Conservation (phyloP, 2,797 vertebrate genomes). For the Melanotaenia boesemani region DNA sequence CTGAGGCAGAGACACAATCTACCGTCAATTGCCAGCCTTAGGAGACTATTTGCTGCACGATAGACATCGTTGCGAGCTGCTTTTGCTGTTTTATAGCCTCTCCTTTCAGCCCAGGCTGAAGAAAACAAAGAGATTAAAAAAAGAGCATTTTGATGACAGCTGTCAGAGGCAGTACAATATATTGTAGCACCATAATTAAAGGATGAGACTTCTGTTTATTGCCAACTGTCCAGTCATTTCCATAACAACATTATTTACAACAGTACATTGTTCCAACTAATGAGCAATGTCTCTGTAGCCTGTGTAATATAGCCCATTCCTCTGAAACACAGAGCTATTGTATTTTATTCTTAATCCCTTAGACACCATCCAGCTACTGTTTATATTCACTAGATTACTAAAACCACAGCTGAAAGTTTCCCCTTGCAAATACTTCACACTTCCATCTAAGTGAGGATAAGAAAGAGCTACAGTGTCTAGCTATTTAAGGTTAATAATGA, state of each 20-base stretch:
- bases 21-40: conserved; percentile 90
- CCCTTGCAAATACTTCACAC: not conserved
- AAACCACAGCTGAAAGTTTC: conserved; percentile 2
- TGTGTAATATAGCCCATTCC: not conserved
- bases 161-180: conserved; percentile 2
- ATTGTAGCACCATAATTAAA: conserved; percentile 7
- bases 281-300: not conserved
- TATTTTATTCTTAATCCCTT: conserved; percentile 1
- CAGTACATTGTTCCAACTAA: not conserved
- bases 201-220: not conserved
- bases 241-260: not conserved
- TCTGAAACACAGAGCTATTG: not conserved
- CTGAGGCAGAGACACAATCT: conserved; percentile 90
- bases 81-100: conserved; percentile 93
- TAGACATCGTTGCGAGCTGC: conserved; percentile 92
- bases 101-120: conserved; percentile 92
- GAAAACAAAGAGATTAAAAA: conserved; percentile 9
- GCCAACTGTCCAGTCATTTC: not conserved
- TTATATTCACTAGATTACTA: not conserved
- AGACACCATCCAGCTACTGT: conserved; percentile 4
- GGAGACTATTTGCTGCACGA: conserved; percentile 91
- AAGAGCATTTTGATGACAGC: conserved; percentile 1
- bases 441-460: not conserved
- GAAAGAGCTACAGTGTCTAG: not conserved
- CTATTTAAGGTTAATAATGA: not conserved